Base-by-base conservation (phyloP, 2,888 invertebrate species). In the Cinara cedri region DNA sequence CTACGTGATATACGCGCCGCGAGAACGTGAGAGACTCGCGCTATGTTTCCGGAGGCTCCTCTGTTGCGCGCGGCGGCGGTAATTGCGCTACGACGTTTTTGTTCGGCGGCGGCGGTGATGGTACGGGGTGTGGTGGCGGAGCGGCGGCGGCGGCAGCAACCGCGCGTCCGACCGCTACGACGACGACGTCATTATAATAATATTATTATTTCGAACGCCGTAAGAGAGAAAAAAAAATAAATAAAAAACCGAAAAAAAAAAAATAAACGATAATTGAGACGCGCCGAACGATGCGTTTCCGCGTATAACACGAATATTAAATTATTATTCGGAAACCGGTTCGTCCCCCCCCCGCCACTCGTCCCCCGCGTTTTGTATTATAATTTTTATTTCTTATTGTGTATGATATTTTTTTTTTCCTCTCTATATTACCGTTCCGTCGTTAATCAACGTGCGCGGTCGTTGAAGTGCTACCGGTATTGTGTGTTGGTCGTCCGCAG, bases 391-490 rank as follows among this genome's bases (percentile, higher is more conserved):
- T n/a, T 44, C 44, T 14, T 65, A 44, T 44, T 44, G 13, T 71
- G 14, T 34, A 4, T 34, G 3, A 4, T 34, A 34, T 34, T 34
- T 34, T 34, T 34, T 34, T 34, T 34, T 34, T 34, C 6, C 6
- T 34, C 6, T 34, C 3, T 34, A 4, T 6, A 6, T 34, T 34
- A 34, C 6, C 6, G 6, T 68, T 51, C 26, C 44, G 19, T 76
- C 76, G 57, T 76, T 76, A 76, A 76, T 76, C 76, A 68, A 76
- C 60, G 19, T 6, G 49, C 49, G 34, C 6, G 6, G 34, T 34
- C 34, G 34, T 34, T 60, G 57, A 76, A 76, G 54, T 16, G 76
- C 76, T 76, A 76, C 76, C 49, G 76, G 76, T 76, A 57, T 76
- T 34, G 34, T 34, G 13, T 13, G 6, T 24, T 24, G 1, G 13